Conservation (phyloP, 2,888 invertebrate genomes). For the Leptopilina myrica region DNA sequence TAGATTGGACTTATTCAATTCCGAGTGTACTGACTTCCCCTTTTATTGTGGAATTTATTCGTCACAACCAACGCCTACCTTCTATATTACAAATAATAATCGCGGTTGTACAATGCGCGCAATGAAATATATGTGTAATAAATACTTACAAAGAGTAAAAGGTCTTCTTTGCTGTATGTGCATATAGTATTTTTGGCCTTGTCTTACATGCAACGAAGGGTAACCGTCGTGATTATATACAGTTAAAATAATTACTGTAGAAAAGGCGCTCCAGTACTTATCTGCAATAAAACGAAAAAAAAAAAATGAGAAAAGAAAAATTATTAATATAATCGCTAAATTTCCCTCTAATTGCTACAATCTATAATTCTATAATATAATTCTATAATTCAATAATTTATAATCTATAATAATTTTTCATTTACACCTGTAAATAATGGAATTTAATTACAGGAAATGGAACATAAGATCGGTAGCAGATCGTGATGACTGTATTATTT, state of each 20-base stretch:
- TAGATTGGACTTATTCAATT: not conserved
- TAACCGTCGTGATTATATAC: constrained; percentile 22
- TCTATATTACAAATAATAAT: constrained; percentile 2
- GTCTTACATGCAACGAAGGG: constrained; percentile 35
- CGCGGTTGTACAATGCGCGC: not conserved
- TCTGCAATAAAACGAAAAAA: constrained; percentile 22
- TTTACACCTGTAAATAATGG: no score
- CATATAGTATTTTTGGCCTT: constrained; percentile 35
- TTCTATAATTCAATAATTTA: no score
- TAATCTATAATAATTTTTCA: no score
- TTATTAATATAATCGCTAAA: no score
- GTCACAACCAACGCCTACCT: constrained; percentile 23
- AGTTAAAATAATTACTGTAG: constrained; percentile 22
- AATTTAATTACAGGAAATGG: no score
- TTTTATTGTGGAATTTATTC: constrained; percentile 9
- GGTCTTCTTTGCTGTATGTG: constrained; percentile 3
- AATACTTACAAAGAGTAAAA: constrained; percentile 32
- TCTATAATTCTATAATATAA: no score
- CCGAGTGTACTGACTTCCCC: constrained; percentile 1
- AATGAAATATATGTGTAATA: constrained; percentile 21
- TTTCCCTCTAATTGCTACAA: no score
- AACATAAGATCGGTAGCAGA: no score
- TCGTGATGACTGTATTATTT: no score
- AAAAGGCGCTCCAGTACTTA: not conserved
- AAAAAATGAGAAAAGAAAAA: constrained; percentile 8